Evolutionary conservation across 2,888 invertebrate genomes (phyloP).

Genomic region (Mimas tiliae): DNA sequence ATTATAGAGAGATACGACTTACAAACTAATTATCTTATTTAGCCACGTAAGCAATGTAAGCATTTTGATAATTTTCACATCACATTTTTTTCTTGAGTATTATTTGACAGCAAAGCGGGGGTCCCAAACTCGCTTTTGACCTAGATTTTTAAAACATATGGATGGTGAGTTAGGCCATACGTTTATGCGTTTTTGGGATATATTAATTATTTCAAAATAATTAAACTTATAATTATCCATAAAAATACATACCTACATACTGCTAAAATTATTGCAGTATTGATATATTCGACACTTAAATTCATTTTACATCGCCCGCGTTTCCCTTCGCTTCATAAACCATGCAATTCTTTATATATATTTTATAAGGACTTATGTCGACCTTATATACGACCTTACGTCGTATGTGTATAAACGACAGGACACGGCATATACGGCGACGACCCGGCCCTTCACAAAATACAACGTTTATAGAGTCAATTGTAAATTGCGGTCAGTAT

Average conservation of each 20-base stretch:
- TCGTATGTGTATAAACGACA: too few species aligned
- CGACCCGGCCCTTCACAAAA: too few species aligned
- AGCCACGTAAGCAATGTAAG: constrained; percentile 78
- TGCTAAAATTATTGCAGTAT: not conserved
- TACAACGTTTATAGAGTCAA: too few species aligned
- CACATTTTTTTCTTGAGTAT: constrained; percentile 70
- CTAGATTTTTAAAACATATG: not conserved
- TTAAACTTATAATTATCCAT: not conserved
- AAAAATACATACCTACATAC: too few species aligned
- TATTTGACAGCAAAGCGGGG: constrained; percentile 62
- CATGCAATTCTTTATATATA: not conserved
- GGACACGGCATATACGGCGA: too few species aligned
- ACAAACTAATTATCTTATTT: constrained; percentile 63
- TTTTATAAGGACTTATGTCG: not conserved
- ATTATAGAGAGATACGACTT: constrained; percentile 69
- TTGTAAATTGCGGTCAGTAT: too few species aligned
- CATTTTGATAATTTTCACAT: constrained; percentile 65
- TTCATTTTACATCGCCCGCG: not conserved
- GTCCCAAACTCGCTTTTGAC: constrained; percentile 48
- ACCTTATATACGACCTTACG: not conserved
- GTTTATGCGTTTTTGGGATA: constrained; percentile 3
- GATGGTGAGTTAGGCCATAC: constrained; percentile 21
- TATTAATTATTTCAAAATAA: not conserved
- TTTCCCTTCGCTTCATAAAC: not conserved
- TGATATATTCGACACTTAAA: not conserved